These are phyloP conservation scores for Plumapathes pennacea DNA, from an alignment of 92 coral and sea anemone species.

Conservation along the genomic window DNA sequence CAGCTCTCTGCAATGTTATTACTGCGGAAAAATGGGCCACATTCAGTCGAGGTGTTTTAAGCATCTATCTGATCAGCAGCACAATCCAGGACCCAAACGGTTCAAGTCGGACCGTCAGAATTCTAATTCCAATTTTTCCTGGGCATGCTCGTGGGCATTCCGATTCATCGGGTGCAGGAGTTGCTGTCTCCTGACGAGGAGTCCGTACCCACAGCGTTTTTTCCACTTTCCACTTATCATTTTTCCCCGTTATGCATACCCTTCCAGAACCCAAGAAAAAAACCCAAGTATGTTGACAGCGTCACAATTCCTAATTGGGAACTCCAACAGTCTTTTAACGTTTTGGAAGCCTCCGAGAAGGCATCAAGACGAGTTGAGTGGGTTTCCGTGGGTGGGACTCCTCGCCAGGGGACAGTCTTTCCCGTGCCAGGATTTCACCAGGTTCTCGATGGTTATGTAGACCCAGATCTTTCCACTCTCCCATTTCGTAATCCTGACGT, in stretches of 20 bases:
- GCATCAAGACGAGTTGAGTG: conserved; percentile 7
- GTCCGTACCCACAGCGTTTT: too few species aligned
- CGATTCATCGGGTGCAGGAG: background rate
- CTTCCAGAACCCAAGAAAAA: background rate
- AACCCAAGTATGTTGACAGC: background rate
- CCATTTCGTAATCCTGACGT: conserved; percentile 6
- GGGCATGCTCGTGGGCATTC: background rate
- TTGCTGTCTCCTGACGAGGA: too few species aligned
- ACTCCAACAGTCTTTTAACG: conserved; percentile 1
- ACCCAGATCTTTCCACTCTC: background rate
- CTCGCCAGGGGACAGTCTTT: conserved; percentile 6
- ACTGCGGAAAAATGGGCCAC: conserved; percentile 6
- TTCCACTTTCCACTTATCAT: background rate
- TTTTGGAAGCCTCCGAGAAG: background rate
- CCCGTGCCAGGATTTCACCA: conserved; percentile 8
- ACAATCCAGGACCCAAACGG: background rate
- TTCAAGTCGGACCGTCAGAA: background rate
- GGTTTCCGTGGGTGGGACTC: conserved; percentile 12
- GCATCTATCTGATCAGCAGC: background rate
- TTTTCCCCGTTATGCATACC: background rate
- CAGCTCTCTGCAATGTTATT: background rate
- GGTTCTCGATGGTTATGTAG: conserved; percentile 1
- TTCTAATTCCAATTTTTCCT: too few species aligned
- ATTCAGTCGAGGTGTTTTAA: conserved; percentile 1
- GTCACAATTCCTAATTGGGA: too few species aligned